A percentile compares a stretch with the other conserved stretches of the same genome.
Evolutionary conservation across 1,140 invertebrate genomes (phyloP).

Genomic region (Brachionus rotundiformis): DNA sequence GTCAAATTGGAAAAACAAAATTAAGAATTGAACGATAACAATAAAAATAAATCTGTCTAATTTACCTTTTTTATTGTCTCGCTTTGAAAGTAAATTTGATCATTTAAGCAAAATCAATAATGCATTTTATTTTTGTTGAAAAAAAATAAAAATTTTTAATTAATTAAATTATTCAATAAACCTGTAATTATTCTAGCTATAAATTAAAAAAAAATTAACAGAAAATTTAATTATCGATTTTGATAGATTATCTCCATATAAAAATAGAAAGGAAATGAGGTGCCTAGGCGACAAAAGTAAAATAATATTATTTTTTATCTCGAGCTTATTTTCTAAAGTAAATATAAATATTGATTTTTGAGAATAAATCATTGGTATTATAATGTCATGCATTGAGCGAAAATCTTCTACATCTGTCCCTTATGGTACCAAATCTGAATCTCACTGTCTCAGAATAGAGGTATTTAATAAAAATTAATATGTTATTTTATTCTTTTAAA

Average conservation of each 20-base stretch:
- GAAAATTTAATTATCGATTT: neutral
- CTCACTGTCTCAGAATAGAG: neutral
- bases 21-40: no score
- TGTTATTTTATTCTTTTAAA: neutral
- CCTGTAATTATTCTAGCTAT: neutral
- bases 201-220: constrained; percentile 2
- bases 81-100: no score
- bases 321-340: neutral
- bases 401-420: neutral
- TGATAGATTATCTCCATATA: neutral
- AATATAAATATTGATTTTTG: constrained; percentile 3
- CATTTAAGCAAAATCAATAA: no score
- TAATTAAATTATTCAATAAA: neutral
- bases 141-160: no score
- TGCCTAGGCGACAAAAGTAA: constrained; percentile 5
- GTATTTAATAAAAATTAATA: neutral
- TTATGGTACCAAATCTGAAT: neutral
- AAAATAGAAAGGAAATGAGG: neutral
- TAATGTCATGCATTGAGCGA: constrained; percentile 14
- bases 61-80: no score
- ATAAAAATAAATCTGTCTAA: no score
- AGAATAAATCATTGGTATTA: neutral
- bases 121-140: no score
- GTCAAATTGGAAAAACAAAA: no score
- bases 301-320: neutral